Evolutionary conservation across 2,888 invertebrate genomes (phyloP).

Genomic region (Smittia sp.): DNA sequence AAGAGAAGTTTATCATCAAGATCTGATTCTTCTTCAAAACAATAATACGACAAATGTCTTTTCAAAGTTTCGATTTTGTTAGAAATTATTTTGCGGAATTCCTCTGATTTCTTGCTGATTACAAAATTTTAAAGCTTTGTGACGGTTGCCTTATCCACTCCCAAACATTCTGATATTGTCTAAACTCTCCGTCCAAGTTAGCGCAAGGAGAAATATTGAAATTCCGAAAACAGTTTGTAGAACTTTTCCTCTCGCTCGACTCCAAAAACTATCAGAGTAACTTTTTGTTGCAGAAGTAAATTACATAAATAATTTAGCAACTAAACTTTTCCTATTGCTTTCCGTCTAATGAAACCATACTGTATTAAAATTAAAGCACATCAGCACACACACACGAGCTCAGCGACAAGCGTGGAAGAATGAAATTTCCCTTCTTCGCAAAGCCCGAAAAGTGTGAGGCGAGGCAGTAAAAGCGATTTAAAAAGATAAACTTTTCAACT

Average conservation of each 20-base stretch:
- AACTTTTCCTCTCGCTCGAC: neutral
- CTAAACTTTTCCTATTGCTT: conserved; percentile 9
- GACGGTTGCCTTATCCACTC: too few species aligned
- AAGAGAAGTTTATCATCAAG: too few species aligned
- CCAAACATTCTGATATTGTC: too few species aligned
- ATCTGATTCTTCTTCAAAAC: too few species aligned
- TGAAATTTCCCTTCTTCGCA: neutral
- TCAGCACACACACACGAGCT: neutral
- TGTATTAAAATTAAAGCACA: conserved; percentile 16
- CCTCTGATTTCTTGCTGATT: too few species aligned
- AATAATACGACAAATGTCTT: too few species aligned
- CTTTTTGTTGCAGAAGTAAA: conserved; percentile 19
- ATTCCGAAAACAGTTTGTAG: neutral
- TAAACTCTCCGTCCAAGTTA: neutral
- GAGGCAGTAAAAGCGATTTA: conserved; percentile 8
- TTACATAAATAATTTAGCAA: conserved; percentile 30
- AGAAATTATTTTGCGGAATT: too few species aligned
- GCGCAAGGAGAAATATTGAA: neutral
- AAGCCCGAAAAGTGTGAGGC: neutral
- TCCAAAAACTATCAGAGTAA: conserved; percentile 1
- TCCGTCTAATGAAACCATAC: neutral
- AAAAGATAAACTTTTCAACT: conserved; percentile 39
- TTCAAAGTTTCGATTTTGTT: too few species aligned
- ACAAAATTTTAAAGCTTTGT: too few species aligned
- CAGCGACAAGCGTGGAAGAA: neutral